Evolutionary conservation across 2,797 vertebrate genomes (phyloP).

Genomic region (Aphelocoma californica): DNA sequence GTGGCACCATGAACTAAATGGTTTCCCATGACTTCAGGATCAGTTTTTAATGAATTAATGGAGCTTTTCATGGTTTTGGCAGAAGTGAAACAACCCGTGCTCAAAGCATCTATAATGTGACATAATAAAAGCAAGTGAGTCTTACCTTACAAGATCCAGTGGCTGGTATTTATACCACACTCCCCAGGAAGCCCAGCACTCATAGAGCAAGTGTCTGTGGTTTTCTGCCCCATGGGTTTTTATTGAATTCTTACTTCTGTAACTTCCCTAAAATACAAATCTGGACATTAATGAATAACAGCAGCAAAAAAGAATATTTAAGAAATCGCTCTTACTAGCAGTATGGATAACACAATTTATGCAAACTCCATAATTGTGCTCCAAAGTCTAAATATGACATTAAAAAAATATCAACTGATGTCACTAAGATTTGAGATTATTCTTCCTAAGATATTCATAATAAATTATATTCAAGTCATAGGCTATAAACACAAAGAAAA

Average conservation of each 20-base stretch:
- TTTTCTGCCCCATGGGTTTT: slow-evolving; percentile 90
- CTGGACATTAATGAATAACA: neutral
- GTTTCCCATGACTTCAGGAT: neutral
- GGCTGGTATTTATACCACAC: slow-evolving; percentile 97
- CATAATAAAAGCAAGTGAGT: neutral
- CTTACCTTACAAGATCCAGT: slow-evolving; percentile 90
- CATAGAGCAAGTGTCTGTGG: slow-evolving; percentile 90
- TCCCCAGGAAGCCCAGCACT: slow-evolving; percentile 94
- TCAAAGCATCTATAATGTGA: neutral
- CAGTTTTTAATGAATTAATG: neutral
- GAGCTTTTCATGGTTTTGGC: neutral
- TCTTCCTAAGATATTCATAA: neutral
- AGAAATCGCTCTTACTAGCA: neutral
- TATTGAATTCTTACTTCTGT: slow-evolving; percentile 92
- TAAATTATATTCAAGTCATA: neutral
- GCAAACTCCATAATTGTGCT: neutral
- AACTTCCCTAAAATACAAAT: slow-evolving; percentile 84
- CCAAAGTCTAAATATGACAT: slow-evolving; percentile 48
- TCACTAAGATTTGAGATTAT: neutral
- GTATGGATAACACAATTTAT: neutral
- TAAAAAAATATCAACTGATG: neutral
- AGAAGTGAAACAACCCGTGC: neutral
- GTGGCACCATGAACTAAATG: neutral
- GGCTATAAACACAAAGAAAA: neutral
- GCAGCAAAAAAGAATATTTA: neutral